Evolutionary conservation across 2,888 invertebrate species (phyloP).

Genomic region (Hipparchia sbordonii): DNA sequence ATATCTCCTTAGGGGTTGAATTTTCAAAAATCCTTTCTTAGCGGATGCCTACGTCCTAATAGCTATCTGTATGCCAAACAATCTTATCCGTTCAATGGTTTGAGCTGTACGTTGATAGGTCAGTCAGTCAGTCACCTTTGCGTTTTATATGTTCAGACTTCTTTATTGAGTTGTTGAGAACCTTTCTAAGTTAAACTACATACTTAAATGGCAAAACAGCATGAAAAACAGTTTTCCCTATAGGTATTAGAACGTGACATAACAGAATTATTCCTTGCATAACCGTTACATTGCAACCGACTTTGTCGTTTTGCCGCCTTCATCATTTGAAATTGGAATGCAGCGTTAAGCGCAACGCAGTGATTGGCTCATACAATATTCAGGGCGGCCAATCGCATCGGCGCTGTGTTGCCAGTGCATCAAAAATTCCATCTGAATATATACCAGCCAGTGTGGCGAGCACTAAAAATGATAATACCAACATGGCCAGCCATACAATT

Average conservation of each 20-base stretch:
- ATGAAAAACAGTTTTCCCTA: neutral
- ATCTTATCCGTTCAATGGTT: no score
- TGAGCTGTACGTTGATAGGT: no score
- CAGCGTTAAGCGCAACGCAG: conserved; percentile 76
- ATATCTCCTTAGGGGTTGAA: no score
- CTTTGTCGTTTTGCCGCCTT: conserved; percentile 77
- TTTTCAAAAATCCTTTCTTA: no score
- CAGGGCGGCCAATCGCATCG: conserved; percentile 77
- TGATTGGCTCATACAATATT: conserved; percentile 83
- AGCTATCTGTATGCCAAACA: no score
- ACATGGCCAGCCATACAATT: conserved; percentile 80
- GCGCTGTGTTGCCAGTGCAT: conserved; percentile 82
- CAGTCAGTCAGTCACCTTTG: neutral
- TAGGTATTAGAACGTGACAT: conserved; percentile 36
- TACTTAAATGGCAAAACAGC: neutral
- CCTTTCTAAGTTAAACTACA: conserved; percentile 4
- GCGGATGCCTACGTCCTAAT: no score
- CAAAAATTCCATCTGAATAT: conserved; percentile 84
- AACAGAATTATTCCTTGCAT: conserved; percentile 65
- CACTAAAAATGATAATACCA: conserved; percentile 84
- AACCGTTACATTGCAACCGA: conserved; percentile 63
- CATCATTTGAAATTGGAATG: conserved; percentile 81
- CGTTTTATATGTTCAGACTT: conserved; percentile 47
- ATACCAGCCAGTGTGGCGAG: conserved; percentile 79
- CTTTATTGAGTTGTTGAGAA: neutral